Percentiles rank a stretch among this genome's conserved stretches.
These are phyloP conservation scores for Scaptomyza graminum DNA, from an alignment of 1,140 invertebrate species.

Conservation along the genomic window DNA sequence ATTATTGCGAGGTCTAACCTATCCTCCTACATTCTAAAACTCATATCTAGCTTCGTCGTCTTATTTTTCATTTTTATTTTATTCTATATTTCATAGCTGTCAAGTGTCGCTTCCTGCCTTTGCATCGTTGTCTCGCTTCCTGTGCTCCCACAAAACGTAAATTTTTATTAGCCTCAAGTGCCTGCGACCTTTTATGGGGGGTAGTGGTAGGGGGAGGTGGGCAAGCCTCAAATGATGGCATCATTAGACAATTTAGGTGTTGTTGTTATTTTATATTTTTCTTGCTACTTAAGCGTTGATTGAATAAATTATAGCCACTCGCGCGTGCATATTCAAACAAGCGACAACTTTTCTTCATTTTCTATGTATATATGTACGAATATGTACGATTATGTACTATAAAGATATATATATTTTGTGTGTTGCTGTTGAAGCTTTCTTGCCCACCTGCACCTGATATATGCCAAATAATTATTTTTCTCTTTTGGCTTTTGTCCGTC, in stretches of 20 bases:
- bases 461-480: not conserved
- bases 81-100: slow-evolving; percentile 67
- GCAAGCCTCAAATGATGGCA: slow-evolving; percentile 67
- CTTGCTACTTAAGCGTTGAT: slow-evolving; percentile 59
- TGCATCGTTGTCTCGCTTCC: slow-evolving; percentile 21
- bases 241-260: slow-evolving; percentile 81
- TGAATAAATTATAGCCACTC: slow-evolving; percentile 79
- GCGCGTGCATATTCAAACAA: slow-evolving; percentile 65
- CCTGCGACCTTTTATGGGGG: slow-evolving; percentile 5
- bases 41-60: slow-evolving; percentile 29
- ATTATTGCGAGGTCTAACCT: slow-evolving; percentile 6
- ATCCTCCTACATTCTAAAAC: not conserved
- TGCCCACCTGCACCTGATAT: slow-evolving; percentile 16
- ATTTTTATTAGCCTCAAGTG: no score
- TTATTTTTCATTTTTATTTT: slow-evolving; percentile 27
- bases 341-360: slow-evolving; percentile 46
- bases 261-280: slow-evolving; percentile 3
- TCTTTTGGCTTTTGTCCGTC: slow-evolving; percentile 13
- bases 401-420: not conserved
- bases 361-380: not conserved
- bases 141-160: slow-evolving; percentile 21
- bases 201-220: not conserved
- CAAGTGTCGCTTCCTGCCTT: slow-evolving; percentile 73
- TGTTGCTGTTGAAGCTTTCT: not conserved
- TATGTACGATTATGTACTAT: not conserved